These are phyloP conservation scores for Atherix ibis DNA, from an alignment of 2,888 invertebrate genomes.

Conservation along the genomic window DNA sequence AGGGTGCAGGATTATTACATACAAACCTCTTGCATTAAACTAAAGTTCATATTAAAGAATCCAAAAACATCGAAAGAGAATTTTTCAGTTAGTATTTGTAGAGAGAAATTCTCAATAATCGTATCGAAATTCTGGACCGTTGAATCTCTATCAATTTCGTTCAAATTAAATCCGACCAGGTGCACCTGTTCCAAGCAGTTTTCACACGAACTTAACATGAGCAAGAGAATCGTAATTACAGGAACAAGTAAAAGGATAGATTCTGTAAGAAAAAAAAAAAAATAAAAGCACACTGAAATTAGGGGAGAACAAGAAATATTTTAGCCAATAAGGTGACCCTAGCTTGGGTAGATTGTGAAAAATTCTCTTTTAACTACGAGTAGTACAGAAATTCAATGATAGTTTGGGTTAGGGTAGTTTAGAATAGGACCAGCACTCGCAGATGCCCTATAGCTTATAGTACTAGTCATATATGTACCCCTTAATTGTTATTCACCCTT, in stretches of 20 bases:
- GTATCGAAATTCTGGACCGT: constrained; percentile 5
- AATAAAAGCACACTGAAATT: no score
- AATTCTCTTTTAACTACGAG: no score
- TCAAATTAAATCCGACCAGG: constrained; percentile 10
- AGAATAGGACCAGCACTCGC: no score
- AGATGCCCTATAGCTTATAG: background rate
- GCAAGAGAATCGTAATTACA: constrained; percentile 6
- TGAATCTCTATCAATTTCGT: constrained; percentile 10
- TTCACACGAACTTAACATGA: constrained; percentile 10
- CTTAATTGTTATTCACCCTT: no score
- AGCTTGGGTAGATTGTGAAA: no score
- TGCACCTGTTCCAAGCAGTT: constrained; percentile 10
- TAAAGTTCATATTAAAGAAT: constrained; percentile 14
- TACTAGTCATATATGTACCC: no score
- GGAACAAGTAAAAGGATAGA: constrained; percentile 5
- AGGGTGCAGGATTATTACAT: background rate
- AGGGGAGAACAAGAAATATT: no score
- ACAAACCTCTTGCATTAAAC: constrained; percentile 10
- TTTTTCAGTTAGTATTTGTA: constrained; percentile 13
- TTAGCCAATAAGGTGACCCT: no score
- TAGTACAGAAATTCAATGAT: no score
- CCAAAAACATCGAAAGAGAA: constrained; percentile 12
- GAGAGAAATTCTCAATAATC: constrained; percentile 12
- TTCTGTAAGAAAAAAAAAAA: constrained; percentile 1
- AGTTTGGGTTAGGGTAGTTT: no score